These are phyloP conservation scores for Amblyornis subalaris DNA, from an alignment of 2,113 vertebrate species.

Conservation along the genomic window DNA sequence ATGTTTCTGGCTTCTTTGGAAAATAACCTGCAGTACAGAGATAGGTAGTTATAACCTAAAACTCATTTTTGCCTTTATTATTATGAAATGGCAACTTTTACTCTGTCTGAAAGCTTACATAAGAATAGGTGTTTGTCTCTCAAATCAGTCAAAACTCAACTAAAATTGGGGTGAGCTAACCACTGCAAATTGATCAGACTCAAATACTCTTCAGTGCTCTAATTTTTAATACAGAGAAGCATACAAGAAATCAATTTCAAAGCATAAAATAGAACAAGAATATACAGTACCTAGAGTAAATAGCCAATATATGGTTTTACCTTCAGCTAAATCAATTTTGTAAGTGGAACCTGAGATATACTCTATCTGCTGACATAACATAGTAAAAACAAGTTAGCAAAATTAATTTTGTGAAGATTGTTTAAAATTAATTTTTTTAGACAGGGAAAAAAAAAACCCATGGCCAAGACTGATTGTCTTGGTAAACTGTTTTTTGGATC, in stretches of 20 bases:
- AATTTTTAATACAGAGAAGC: slow-evolving; percentile 64
- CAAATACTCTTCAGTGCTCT: slow-evolving; percentile 50
- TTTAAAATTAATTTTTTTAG: neutral
- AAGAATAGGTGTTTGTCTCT: neutral
- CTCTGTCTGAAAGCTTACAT: neutral
- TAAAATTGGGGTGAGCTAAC: slow-evolving; percentile 13
- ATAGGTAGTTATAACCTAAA: neutral
- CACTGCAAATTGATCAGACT: slow-evolving; percentile 49
- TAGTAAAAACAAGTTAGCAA: slow-evolving; percentile 36
- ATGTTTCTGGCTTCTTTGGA: neutral
- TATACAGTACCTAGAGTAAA: slow-evolving; percentile 49
- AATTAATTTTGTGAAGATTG: slow-evolving; percentile 34
- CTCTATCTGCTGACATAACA: neutral
- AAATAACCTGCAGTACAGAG: neutral
- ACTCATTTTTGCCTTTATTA: neutral
- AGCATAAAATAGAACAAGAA: slow-evolving; percentile 60
- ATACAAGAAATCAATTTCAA: slow-evolving; percentile 66
- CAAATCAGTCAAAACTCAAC: neutral
- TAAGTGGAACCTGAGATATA: slow-evolving; percentile 7
- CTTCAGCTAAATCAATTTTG: slow-evolving; percentile 56
- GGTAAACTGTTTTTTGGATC: neutral
- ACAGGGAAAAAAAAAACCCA: neutral
- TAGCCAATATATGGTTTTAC: slow-evolving; percentile 52
- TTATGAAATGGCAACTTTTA: neutral
- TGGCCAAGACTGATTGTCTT: neutral